Percentiles rank a stretch among this genome's conserved stretches.
Conservation (phyloP, 2,797 vertebrate species). For the Pseudotriccus pelzelni region DNA sequence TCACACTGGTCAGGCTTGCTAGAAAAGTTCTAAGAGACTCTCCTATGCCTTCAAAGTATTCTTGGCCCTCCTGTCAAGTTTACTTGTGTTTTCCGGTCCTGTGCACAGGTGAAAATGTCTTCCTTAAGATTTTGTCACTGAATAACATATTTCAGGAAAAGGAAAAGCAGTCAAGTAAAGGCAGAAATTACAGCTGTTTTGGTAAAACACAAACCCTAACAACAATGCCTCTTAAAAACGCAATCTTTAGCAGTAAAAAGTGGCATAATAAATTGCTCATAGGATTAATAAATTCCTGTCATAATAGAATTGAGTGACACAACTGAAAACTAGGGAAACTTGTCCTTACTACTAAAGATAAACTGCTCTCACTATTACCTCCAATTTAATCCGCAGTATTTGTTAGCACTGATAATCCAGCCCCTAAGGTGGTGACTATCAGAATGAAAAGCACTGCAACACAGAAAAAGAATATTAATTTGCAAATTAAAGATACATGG, state of each 20-base stretch:
- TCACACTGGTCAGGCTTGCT: background rate
- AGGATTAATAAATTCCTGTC: conserved; percentile 15
- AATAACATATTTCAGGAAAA: background rate
- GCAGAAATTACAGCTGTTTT: background rate
- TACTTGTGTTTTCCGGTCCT: background rate
- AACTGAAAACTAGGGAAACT: background rate
- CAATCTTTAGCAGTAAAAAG: background rate
- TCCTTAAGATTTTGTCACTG: background rate
- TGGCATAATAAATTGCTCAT: background rate
- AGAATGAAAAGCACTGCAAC: background rate
- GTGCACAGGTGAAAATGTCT: background rate
- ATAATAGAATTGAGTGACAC: background rate
- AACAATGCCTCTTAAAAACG: background rate
- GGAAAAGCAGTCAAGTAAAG: background rate
- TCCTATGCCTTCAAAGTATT: background rate
- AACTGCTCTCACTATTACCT: background rate
- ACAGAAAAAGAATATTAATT: background rate
- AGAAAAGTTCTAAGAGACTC: background rate
- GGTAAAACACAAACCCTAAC: background rate
- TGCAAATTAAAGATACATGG: background rate
- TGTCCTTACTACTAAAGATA: background rate
- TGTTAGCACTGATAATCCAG: conserved; percentile 32
- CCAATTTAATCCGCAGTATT: conserved; percentile 5
- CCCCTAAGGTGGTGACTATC: background rate
- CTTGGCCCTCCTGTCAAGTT: background rate